phyloP scores from a whole-genome alignment of 2,888 invertebrate genomes.

The Matsumyia berberina region DNA sequence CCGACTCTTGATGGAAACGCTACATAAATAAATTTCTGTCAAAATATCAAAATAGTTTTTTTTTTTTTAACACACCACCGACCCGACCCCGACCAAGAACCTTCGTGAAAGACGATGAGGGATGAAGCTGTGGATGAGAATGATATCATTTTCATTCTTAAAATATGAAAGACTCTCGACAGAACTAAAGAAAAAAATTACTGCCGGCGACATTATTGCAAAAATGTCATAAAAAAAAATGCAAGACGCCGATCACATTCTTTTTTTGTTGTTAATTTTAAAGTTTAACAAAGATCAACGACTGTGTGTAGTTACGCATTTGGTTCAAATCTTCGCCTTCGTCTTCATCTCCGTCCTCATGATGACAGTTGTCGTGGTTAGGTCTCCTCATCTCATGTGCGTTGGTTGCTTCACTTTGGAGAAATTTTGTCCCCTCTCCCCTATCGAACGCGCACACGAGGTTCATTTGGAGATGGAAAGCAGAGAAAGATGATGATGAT shows the following conservation, averaged over 20 bases:
- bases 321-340: conserved; percentile 43
- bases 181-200: conserved; percentile 10
- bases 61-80: conserved; percentile 25
- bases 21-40: conserved; percentile 68
- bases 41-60: conserved; percentile 47
- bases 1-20: conserved; percentile 59
- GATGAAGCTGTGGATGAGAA: conserved; percentile 2
- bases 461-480: conserved; percentile 63
- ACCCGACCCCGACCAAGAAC: conserved; percentile 32
- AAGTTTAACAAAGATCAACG: conserved; percentile 73
- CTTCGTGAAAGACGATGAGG: conserved; percentile 13
- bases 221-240: conserved; percentile 63
- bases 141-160: conserved; percentile 68
- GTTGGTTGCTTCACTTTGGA: conserved; percentile 48
- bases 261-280: conserved; percentile 45
- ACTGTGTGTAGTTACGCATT: conserved; percentile 65
- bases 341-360: not conserved
- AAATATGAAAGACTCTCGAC: conserved; percentile 16
- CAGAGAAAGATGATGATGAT: conserved; percentile 41
- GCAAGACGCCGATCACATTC: conserved; percentile 58
- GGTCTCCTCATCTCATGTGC: not conserved
- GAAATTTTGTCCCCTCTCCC: conserved; percentile 52
- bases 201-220: conserved; percentile 62
- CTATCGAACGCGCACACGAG: conserved; percentile 2
- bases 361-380: too few species aligned